Evolutionary conservation across 2,797 vertebrate genomes (phyloP).

Genomic region (Euphonia xanthogaster): DNA sequence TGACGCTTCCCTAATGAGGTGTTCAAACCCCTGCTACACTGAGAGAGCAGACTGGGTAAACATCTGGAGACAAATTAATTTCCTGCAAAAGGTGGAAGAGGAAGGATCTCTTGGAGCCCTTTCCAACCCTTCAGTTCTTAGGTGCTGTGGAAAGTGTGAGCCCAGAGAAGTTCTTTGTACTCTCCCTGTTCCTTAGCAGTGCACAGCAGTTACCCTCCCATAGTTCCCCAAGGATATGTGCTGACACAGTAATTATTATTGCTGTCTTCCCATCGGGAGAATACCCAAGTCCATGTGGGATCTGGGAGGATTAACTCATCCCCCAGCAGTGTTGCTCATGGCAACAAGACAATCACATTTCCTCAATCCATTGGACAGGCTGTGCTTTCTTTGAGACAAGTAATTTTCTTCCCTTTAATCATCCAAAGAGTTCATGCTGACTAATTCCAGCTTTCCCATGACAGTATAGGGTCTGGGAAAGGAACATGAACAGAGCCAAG

Average conservation of each 20-base stretch:
- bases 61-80: background rate
- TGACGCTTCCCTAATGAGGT: background rate
- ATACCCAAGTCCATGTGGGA: conserved; percentile 42
- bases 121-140: background rate
- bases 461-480: conserved; percentile 3
- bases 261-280: conserved; percentile 38
- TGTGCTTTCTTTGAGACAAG: conserved; percentile 59
- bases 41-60: background rate
- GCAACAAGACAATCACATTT: conserved; percentile 61
- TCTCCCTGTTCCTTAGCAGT: background rate
- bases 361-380: conserved; percentile 49
- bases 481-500: background rate
- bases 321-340: conserved; percentile 54
- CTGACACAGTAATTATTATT: conserved; percentile 48
- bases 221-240: background rate
- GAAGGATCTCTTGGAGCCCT: background rate
- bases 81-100: background rate
- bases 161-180: background rate
- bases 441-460: conserved; percentile 58
- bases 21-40: background rate
- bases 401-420: conserved; percentile 65
- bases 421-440: conserved; percentile 47
- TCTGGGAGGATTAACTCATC: conserved; percentile 64
- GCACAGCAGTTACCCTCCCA: background rate
- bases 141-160: background rate